Conservation (phyloP, 2,113 vertebrate genomes). For the Naja naja region DNA sequence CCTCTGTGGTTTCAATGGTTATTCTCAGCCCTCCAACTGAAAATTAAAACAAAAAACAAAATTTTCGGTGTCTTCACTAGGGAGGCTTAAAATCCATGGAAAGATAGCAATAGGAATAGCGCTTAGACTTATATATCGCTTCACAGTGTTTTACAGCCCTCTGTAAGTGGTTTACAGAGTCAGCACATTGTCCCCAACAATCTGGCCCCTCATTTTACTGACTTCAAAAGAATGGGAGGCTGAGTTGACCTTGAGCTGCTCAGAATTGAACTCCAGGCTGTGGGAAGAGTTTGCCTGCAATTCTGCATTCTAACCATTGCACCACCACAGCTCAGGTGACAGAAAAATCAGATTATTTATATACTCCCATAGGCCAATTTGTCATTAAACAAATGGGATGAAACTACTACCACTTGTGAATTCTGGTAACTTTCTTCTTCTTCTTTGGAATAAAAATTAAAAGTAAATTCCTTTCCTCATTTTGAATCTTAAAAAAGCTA, state of each 20-base stretch:
- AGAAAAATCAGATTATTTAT: background rate
- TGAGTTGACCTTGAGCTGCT: background rate
- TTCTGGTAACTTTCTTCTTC: background rate
- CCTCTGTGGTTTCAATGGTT: background rate
- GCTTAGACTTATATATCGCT: background rate
- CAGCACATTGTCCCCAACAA: background rate
- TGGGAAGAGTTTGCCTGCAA: background rate
- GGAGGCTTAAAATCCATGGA: background rate
- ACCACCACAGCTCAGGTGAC: background rate
- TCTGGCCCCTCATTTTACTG: background rate
- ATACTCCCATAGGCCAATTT: background rate
- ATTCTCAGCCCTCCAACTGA: background rate
- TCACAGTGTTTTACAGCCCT: background rate
- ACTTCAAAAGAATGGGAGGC: background rate
- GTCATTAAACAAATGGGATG: background rate
- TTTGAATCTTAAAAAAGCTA: background rate
- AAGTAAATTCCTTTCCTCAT: background rate
- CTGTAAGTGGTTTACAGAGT: background rate
- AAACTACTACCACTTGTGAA: background rate
- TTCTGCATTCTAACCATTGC: background rate
- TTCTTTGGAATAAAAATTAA: background rate
- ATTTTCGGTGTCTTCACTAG: background rate
- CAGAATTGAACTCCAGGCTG: background rate
- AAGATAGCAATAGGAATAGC: background rate
- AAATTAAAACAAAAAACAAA: background rate